Evolutionary conservation across 2,888 invertebrate species (phyloP), one percentile per base, ranked within the genome.

Genomic region (Carterocephalus palaemon): DNA sequence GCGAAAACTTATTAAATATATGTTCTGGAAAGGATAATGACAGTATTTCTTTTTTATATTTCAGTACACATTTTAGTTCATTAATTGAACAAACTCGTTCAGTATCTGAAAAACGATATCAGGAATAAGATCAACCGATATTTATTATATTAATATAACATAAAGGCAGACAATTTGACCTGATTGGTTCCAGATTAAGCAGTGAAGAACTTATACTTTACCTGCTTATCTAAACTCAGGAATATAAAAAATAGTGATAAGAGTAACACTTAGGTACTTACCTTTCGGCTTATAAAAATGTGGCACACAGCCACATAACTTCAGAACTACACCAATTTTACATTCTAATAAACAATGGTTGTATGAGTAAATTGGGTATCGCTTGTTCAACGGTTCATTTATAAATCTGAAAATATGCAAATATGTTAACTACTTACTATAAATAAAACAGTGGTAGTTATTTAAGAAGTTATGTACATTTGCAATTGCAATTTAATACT

Each of bases 331-430:
- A 47, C 74, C 78, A 51, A 91, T 90, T 56, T 92, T 88, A 56
- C 94, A 94, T 62, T 94, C 92, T 61, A 90, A 81, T 43, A 90
- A 70, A 60, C 94, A 94, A 48, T 92, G 82, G 7, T 89, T 90
- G 55, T 89, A 90, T 6, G 92, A 90, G 66, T 94, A 94, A 33
- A 92, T 82, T 1, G 92, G 91, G 57, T 90, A 90, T 47, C 87
- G 67, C 5, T 55, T 48, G 48, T 67, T 75, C 7, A 69, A 59
- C 2, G 78, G 68, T 52, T 88, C 87, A 31, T 79, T 53, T 8
- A 64, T 49, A 53, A 79, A 81, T 49, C 87, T 86, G 56, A 1
- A 68, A 69, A n/a, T 8, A 34, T 13, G 15, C 2, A 29, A n/a
- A n/a, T n/a, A n/a, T n/a, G n/a, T n/a, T n/a, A n/a, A n/a, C n/a